Percentiles rank a stretch among this genome's conserved stretches.
These are phyloP conservation scores for Crocidura indochinensis DNA, from an alignment of 2,797 vertebrate genomes.

Conservation along the genomic window DNA sequence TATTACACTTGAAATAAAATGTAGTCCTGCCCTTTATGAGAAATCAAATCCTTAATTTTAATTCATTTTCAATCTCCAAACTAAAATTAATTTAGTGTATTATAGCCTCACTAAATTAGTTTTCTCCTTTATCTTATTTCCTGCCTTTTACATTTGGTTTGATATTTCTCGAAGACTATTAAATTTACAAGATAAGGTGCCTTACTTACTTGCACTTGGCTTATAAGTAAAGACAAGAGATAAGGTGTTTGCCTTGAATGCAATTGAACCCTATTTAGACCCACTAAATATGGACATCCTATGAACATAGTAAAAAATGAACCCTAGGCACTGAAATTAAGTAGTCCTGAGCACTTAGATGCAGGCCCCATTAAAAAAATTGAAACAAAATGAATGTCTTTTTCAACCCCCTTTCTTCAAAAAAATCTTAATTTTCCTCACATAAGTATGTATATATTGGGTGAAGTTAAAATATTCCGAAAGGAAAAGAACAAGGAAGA, in stretches of 20 bases:
- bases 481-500: background rate
- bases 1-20: background rate
- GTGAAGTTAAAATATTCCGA: background rate
- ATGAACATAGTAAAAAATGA: too few species aligned
- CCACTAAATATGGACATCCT: too few species aligned
- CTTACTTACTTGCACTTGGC: background rate
- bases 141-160: background rate
- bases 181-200: background rate
- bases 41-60: background rate
- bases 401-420: background rate
- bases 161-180: background rate
- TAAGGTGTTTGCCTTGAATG: too few species aligned
- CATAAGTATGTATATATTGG: background rate
- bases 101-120: conserved; percentile 2
- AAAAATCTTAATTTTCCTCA: background rate
- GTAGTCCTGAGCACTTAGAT: too few species aligned
- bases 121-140: background rate
- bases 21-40: background rate
- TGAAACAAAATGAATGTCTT: background rate
- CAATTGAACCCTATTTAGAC: too few species aligned
- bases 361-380: too few species aligned
- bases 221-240: background rate
- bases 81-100: background rate
- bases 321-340: too few species aligned
- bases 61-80: background rate